These are phyloP conservation scores for Brenthis ino DNA, from an alignment of 2,888 invertebrate genomes.

Conservation along the genomic window DNA sequence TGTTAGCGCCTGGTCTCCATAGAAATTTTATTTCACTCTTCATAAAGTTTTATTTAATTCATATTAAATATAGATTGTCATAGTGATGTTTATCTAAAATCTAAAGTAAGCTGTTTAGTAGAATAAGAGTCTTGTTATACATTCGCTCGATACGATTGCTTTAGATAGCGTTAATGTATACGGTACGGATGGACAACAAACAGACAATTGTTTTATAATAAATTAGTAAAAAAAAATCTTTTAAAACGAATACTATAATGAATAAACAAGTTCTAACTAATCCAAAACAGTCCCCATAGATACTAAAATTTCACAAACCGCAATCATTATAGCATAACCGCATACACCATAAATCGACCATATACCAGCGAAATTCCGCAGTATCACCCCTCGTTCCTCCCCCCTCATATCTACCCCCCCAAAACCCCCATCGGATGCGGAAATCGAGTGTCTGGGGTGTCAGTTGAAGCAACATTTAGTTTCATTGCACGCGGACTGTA, in stretches of 20 bases:
- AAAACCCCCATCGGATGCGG: conserved; percentile 24
- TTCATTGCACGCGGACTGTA: conserved; percentile 7
- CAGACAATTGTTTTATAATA: not conserved
- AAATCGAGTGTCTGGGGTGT: conserved; percentile 36
- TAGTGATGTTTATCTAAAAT: no score
- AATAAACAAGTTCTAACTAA: no score
- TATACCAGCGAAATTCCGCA: conserved; percentile 21
- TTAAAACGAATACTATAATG: no score
- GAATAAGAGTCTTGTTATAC: no score
- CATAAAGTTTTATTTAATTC: no score
- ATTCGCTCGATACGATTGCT: no score
- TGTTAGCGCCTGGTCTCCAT: no score
- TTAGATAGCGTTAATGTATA: no score
- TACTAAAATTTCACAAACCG: not conserved
- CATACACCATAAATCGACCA: not conserved
- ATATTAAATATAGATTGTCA: no score
- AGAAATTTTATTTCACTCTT: no score
- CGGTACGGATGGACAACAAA: not conserved
- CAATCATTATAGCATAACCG: conserved; percentile 4
- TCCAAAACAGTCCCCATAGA: not conserved
- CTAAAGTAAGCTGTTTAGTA: no score
- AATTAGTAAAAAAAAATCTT: no score
- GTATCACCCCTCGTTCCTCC: conserved; percentile 11
- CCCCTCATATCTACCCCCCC: not conserved
- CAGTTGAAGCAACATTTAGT: conserved; percentile 23